phyloP scores from a whole-genome alignment of 2,888 invertebrate genomes.

The Lepidocyrtinus sp. region DNA sequence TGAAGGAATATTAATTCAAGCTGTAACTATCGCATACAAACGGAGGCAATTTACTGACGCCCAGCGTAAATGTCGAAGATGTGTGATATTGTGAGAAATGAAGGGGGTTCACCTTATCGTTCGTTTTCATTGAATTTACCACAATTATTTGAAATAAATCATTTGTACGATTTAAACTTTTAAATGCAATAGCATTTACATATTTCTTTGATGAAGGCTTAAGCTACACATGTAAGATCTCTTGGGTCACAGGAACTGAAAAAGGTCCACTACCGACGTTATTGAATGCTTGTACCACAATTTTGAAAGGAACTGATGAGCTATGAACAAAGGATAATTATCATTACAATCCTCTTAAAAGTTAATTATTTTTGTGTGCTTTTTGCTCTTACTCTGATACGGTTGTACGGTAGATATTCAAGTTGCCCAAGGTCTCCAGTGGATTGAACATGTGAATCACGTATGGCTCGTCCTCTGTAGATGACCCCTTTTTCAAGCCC shows the following conservation, averaged over 20 bases:
- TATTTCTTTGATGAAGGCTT: no score
- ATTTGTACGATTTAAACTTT: no score
- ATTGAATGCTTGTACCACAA: constrained; percentile 90
- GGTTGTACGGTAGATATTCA: constrained; percentile 34
- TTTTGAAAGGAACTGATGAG: constrained; percentile 77
- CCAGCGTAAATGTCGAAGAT: no score
- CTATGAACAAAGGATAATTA: no score
- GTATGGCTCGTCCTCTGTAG: constrained; percentile 41
- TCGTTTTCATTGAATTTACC: no score
- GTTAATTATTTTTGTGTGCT: not conserved
- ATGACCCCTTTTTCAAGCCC: constrained; percentile 50
- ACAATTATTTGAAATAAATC: no score
- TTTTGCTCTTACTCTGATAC: constrained; percentile 55
- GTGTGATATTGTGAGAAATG: no score
- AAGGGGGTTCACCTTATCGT: no score
- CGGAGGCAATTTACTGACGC: no score
- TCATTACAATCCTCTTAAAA: not conserved
- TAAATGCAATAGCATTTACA: no score
- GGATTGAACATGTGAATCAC: constrained; percentile 44
- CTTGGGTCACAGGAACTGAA: constrained; percentile 75
- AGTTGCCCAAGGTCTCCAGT: constrained; percentile 41
- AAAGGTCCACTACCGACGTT: constrained; percentile 89
- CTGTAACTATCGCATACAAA: constrained; percentile 74
- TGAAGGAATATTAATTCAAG: constrained; percentile 83
- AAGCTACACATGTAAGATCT: no score